Evolutionary conservation across 2,888 invertebrate genomes (phyloP).

Genomic region (Actias luna): DNA sequence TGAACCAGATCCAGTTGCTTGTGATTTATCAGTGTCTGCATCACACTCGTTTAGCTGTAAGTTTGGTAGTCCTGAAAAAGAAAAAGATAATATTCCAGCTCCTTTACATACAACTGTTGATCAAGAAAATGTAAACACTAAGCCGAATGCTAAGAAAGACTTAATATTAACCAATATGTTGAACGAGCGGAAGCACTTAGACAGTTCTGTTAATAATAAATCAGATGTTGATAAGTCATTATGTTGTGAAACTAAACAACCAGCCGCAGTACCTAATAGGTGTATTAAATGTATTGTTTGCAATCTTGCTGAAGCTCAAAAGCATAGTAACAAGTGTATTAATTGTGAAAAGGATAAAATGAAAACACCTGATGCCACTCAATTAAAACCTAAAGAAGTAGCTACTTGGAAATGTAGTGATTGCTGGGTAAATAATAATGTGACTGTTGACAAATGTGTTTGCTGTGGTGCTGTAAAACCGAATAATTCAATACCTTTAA

Average conservation of each 20-base stretch:
- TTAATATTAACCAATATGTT: neutral
- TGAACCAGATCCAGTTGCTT: neutral
- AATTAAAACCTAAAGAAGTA: constrained; percentile 22
- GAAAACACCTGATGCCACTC: constrained; percentile 13
- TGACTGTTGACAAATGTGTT: constrained; percentile 40
- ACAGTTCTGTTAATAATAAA: constrained; percentile 54
- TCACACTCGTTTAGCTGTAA: neutral
- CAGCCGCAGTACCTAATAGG: constrained; percentile 21
- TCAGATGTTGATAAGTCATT: constrained; percentile 46
- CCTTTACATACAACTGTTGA: neutral
- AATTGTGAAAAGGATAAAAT: constrained; percentile 10
- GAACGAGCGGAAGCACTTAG: constrained; percentile 41
- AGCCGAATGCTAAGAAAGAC: neutral
- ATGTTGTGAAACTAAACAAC: constrained; percentile 49
- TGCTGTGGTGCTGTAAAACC: constrained; percentile 48
- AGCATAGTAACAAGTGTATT: constrained; percentile 37
- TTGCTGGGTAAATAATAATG: constrained; percentile 53
- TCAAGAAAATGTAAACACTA: neutral
- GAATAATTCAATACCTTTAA: constrained; percentile 15
- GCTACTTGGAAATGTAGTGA: constrained; percentile 54
- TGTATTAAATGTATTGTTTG: constrained; percentile 42
- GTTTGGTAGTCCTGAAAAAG: neutral
- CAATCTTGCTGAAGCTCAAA: constrained; percentile 37
- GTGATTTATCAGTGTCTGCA: neutral
- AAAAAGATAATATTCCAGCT: neutral